Conservation (phyloP, 2,113 vertebrate species). For the Atractosteus spatula region DNA sequence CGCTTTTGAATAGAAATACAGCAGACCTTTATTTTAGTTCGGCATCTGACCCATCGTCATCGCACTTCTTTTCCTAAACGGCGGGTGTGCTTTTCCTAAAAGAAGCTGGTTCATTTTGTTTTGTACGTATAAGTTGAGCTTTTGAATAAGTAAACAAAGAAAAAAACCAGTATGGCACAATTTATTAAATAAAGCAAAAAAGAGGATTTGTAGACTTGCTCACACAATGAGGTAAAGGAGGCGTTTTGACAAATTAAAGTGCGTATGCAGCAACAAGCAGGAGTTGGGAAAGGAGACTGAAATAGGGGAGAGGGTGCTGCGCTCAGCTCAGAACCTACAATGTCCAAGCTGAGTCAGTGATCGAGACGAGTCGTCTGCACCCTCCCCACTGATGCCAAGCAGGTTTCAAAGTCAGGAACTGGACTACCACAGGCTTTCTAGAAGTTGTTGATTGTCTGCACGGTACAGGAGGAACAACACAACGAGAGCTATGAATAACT, state of each 20-base stretch:
- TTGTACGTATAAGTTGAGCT: background rate
- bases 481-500: background rate
- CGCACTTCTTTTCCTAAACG: background rate
- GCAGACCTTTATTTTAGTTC: background rate
- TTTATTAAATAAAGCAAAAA: conserved; percentile 5
- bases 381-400: background rate
- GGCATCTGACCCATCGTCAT: background rate
- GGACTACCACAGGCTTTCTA: background rate
- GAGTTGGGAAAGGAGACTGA: conserved; percentile 3
- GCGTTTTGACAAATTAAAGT: conserved; percentile 17
- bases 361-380: background rate
- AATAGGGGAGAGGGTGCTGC: background rate
- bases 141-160: background rate
- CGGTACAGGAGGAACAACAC: conserved; percentile 6
- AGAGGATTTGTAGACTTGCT: conserved; percentile 11
- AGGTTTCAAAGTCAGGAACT: background rate
- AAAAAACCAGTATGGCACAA: conserved; percentile 18
- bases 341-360: background rate
- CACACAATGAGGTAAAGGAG: conserved; percentile 20
- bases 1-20: too few relatives aligned
- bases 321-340: background rate
- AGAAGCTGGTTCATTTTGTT: background rate
- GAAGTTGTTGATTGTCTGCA: conserved; percentile 19
- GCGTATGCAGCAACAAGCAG: conserved; percentile 16
- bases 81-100: background rate